A percentile compares a stretch with the other conserved stretches of the same genome.
Conservation (phyloP, 2,888 invertebrate species). For the Listrodromus nycthemerus region DNA sequence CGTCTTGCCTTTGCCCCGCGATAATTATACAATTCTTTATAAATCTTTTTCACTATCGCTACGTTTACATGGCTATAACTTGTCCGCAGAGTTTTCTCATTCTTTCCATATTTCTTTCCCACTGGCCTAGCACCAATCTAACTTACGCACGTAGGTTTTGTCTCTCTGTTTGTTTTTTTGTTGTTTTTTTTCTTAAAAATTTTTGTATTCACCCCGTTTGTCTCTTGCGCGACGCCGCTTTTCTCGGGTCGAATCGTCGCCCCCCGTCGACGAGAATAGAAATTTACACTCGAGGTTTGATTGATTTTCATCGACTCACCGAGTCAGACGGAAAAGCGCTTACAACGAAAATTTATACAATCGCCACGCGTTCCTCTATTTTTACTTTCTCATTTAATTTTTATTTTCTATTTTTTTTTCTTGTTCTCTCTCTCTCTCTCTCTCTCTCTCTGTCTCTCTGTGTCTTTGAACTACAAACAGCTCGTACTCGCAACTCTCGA, state of each 20-base stretch:
- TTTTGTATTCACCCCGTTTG: neutral
- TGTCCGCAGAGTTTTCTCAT: constrained; percentile 31
- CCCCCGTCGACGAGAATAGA: neutral
- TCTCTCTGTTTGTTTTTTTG: too few relatives aligned
- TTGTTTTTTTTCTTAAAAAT: too few relatives aligned
- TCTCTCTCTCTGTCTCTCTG: neutral
- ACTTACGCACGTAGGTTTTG: constrained; percentile 64
- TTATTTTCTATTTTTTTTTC: neutral
- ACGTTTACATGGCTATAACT: constrained; percentile 47
- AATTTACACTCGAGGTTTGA: constrained; percentile 35
- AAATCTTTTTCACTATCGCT: constrained; percentile 18
- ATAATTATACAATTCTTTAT: constrained; percentile 23
- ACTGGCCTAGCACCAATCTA: constrained; percentile 63
- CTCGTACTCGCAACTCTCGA: neutral
- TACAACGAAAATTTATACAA: constrained; percentile 32
- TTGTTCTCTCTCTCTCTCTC: neutral
- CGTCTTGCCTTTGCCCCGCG: constrained; percentile 57
- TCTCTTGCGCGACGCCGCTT: neutral
- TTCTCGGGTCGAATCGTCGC: neutral
- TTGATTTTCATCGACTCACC: constrained; percentile 28
- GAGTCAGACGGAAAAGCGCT: constrained; percentile 26
- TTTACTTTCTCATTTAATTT: neutral
- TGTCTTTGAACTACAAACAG: neutral
- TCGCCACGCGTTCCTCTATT: constrained; percentile 13
- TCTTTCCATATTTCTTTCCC: neutral